Percentiles rank a stretch among this genome's conserved stretches.
Conservation (phyloP, 2,113 vertebrate species). For the Martes martes region DNA sequence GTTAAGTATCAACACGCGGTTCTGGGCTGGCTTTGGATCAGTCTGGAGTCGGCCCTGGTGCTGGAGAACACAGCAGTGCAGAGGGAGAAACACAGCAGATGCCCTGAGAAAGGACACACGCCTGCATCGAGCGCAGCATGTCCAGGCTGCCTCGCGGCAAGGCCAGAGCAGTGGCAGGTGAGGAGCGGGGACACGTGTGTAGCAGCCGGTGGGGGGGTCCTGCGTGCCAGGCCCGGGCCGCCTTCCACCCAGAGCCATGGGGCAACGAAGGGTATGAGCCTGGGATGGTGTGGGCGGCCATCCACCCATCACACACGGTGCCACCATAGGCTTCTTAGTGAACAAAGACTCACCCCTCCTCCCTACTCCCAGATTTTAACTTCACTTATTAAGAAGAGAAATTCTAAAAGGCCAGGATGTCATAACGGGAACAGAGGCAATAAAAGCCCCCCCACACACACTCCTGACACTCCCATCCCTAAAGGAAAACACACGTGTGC, state of each 20-base stretch:
- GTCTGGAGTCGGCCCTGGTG: not conserved
- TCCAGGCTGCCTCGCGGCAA: fast-evolving
- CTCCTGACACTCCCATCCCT: not conserved
- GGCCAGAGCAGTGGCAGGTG: fast-evolving
- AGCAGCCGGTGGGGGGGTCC: fast-evolving
- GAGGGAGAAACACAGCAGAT: fast-evolving
- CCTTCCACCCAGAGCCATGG: no score
- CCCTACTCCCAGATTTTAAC: not conserved
- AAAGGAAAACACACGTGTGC: conserved; percentile 20
- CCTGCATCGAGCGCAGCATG: fast-evolving
- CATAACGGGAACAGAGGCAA: fast-evolving
- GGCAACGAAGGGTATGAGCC: fast-evolving
- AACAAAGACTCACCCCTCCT: fast-evolving
- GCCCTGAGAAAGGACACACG: fast-evolving
- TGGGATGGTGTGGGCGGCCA: fast-evolving
- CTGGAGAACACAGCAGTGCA: no score
- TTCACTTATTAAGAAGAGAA: not conserved
- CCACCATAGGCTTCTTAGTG: fast-evolving
- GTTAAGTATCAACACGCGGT: fast-evolving
- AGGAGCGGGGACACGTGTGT: fast-evolving
- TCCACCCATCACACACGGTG: fast-evolving
- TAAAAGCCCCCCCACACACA: not conserved
- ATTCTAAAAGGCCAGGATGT: not conserved
- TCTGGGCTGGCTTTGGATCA: not conserved
- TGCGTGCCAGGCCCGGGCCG: not conserved